Conservation (phyloP, 2,113 vertebrate genomes). For the Peucedramus taeniatus region DNA sequence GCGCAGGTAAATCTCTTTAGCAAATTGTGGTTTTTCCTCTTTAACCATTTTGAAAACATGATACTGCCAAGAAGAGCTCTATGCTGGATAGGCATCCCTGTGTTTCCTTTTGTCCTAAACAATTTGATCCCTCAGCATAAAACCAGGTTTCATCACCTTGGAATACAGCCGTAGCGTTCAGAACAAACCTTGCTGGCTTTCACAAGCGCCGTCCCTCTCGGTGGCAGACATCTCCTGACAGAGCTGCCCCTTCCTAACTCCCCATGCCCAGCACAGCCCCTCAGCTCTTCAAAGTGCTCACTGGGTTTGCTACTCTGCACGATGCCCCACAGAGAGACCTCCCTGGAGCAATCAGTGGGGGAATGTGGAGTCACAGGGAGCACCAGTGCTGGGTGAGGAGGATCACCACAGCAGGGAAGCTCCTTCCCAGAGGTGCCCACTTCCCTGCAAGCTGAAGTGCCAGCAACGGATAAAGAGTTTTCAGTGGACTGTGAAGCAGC, state of each 20-base stretch:
- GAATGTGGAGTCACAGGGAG: background rate
- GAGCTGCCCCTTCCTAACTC: background rate
- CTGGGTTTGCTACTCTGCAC: rapidly evolving
- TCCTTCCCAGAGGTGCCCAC: background rate
- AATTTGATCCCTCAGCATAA: background rate
- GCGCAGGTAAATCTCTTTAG: background rate
- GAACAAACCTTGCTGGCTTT: background rate
- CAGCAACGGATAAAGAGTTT: background rate
- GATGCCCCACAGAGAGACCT: background rate
- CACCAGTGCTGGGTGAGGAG: background rate
- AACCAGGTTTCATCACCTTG: rapidly evolving
- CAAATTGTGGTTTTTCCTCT: background rate
- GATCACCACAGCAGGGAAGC: background rate
- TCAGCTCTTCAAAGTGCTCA: background rate
- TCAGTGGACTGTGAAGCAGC: background rate
- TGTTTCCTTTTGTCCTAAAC: background rate
- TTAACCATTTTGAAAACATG: background rate
- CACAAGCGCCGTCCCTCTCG: rapidly evolving
- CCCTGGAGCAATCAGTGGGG: rapidly evolving
- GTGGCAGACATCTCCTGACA: background rate
- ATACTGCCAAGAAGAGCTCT: background rate
- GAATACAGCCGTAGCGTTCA: rapidly evolving
- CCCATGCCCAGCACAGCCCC: background rate
- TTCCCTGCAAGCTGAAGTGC: background rate
- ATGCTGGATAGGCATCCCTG: background rate